phyloP scores from a whole-genome alignment of 2,797 vertebrate species.

The Periophthalmus magnuspinnatus region DNA sequence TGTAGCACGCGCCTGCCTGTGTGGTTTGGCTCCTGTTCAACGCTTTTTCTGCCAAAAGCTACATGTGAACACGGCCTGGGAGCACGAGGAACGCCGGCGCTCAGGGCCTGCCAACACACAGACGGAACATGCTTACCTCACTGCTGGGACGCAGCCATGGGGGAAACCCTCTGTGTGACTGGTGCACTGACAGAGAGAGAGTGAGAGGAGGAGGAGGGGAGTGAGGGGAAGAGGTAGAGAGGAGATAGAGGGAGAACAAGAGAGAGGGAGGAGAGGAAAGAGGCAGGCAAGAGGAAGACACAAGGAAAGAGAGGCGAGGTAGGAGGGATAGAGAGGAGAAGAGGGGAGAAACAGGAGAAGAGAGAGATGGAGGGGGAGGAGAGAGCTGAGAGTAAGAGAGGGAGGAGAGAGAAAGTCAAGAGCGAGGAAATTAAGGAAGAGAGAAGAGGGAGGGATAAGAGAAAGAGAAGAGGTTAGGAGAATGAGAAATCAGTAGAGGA shows the following conservation, averaged over 20 bases:
- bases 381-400: too few species aligned
- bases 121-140: conserved; percentile 62
- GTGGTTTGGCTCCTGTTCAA: conserved; percentile 72
- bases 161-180: not conserved
- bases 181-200: not conserved
- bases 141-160: not conserved
- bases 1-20: not conserved
- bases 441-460: too few species aligned
- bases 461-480: too few species aligned
- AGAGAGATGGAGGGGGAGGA: too few species aligned
- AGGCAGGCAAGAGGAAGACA: too few species aligned
- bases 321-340: too few species aligned
- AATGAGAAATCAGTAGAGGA: too few species aligned
- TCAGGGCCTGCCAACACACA: conserved; percentile 67
- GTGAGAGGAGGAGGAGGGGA: not conserved
- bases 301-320: not conserved
- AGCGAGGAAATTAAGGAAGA: too few species aligned
- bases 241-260: too few species aligned
- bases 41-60: conserved; percentile 75
- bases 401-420: too few species aligned
- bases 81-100: conserved; percentile 47
- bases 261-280: too few species aligned
- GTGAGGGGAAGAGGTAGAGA: not conserved
- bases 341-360: not conserved
- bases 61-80: conserved; percentile 39